Evolutionary conservation across 2,888 invertebrate species (phyloP).

Genomic region (Cerastis leucographa): DNA sequence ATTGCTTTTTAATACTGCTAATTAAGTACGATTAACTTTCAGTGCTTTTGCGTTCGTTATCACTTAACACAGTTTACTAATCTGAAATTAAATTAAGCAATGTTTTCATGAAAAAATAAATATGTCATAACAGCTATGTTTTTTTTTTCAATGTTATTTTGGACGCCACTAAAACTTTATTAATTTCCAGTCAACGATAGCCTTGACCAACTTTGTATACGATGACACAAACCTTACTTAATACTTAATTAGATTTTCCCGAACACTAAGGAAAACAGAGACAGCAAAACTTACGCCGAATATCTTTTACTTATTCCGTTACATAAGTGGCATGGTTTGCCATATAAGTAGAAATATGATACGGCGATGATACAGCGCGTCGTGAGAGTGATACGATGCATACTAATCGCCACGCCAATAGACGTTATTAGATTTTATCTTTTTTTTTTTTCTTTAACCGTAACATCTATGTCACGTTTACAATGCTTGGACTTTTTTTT

Average conservation of each 20-base stretch:
- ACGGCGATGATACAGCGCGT: conserved; percentile 64
- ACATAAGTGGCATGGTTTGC: conserved; percentile 51
- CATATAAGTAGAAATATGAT: conserved; percentile 59
- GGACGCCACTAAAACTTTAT: neutral
- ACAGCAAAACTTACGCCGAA: conserved; percentile 5
- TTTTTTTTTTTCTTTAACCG: conserved; percentile 34
- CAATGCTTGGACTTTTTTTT: conserved; percentile 32
- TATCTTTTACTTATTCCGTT: conserved; percentile 41
- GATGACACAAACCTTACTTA: conserved; percentile 8
- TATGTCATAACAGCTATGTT: neutral
- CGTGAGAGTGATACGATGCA: conserved; percentile 61
- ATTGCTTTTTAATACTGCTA: too few relatives aligned
- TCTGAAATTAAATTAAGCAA: neutral
- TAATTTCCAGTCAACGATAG: conserved; percentile 2
- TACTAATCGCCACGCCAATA: conserved; percentile 68
- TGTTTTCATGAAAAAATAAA: neutral
- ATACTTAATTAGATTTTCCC: conserved; percentile 43
- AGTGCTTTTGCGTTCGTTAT: neutral
- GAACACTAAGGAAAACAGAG: conserved; percentile 20
- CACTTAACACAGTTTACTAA: neutral
- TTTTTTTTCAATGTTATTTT: neutral
- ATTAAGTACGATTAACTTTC: neutral
- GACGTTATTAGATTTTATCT: conserved; percentile 70
- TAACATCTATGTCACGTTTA: conserved; percentile 60
- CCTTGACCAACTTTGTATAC: conserved; percentile 9